These are phyloP conservation scores for Muntiacus muntjak DNA, from an alignment of 2,113 vertebrate genomes.

Conservation along the genomic window DNA sequence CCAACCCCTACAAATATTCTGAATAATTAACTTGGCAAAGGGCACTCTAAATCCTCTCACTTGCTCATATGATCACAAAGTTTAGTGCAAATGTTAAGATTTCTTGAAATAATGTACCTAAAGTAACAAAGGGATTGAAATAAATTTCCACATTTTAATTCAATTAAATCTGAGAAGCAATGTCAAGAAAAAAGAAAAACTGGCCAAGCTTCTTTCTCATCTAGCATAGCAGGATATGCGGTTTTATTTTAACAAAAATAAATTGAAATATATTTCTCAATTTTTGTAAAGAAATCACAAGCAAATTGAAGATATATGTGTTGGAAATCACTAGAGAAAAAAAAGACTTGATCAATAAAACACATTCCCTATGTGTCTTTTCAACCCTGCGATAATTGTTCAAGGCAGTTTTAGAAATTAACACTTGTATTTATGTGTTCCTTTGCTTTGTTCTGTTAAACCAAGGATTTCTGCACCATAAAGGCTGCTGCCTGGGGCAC, in stretches of 20 bases:
- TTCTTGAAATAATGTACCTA: background rate
- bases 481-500: background rate
- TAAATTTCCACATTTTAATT: constrained; percentile 1
- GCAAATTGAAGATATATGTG: background rate
- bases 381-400: background rate
- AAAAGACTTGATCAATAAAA: background rate
- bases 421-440: background rate
- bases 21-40: constrained; percentile 21
- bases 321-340: constrained; percentile 25
- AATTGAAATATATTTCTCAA: background rate
- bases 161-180: background rate
- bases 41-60: background rate
- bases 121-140: background rate
- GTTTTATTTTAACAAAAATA: background rate
- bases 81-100: background rate
- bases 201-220: background rate
- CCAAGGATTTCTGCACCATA: background rate
- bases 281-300: background rate
- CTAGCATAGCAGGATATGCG: background rate
- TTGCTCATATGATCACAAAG: background rate
- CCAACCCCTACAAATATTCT: background rate
- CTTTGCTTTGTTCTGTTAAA: background rate
- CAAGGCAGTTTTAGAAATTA: background rate
- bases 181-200: background rate
- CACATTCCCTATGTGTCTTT: background rate